These are phyloP conservation scores for Omphaloscelis lunosa DNA, from an alignment of 2,888 invertebrate species.

Conservation along the genomic window DNA sequence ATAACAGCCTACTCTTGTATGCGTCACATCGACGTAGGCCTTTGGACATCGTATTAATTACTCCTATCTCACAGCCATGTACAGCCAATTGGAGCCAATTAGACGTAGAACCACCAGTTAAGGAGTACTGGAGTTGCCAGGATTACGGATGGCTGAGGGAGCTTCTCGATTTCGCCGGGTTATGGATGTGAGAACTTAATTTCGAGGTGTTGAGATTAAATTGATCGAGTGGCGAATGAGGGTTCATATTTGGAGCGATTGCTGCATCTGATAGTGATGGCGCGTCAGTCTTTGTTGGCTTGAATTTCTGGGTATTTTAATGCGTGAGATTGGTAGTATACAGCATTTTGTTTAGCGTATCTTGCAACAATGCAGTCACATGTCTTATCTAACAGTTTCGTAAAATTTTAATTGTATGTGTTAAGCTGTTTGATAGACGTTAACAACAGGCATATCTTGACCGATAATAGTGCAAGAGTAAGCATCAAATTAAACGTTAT, in stretches of 20 bases:
- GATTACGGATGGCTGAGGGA: conserved; percentile 42
- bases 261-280: conserved; percentile 38
- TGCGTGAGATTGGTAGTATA: neutral
- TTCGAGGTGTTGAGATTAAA: conserved; percentile 61
- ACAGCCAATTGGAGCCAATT: conserved; percentile 81
- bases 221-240: conserved; percentile 37
- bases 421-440: neutral
- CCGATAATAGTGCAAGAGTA: neutral
- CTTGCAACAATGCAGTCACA: neutral
- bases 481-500: neutral
- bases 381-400: neutral
- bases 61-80: conserved; percentile 76
- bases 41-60: conserved; percentile 76
- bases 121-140: conserved; percentile 46
- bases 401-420: neutral
- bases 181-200: conserved; percentile 57
- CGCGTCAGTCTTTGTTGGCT: conserved; percentile 7
- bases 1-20: conserved; percentile 41
- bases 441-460: neutral
- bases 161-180: conserved; percentile 53
- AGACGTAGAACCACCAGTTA: conserved; percentile 63
- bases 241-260: conserved; percentile 46
- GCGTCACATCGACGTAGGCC: conserved; percentile 26
- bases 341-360: neutral
- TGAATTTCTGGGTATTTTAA: conserved; percentile 21